These are phyloP conservation scores for Leptinotarsa lineolata DNA, from an alignment of 1,140 invertebrate species.

Conservation along the genomic window DNA sequence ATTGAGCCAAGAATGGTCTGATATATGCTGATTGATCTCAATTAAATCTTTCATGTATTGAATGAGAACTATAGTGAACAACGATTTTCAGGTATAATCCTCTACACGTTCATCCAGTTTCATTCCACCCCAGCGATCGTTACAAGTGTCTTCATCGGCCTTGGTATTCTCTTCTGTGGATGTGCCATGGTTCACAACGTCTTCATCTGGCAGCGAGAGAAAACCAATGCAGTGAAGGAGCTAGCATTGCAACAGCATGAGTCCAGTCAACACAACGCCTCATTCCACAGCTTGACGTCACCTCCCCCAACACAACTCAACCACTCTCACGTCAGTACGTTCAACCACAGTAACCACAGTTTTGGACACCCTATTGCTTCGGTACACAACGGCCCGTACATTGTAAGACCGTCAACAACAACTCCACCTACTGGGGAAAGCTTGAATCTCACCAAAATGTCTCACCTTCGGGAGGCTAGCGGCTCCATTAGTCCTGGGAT, in stretches of 20 bases:
- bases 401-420: slow-evolving; percentile 58
- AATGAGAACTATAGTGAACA: slow-evolving; percentile 26
- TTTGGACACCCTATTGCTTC: slow-evolving; percentile 47
- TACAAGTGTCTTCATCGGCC: slow-evolving; percentile 83
- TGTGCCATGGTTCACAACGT: slow-evolving; percentile 93
- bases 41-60: slow-evolving; percentile 26
- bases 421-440: slow-evolving; percentile 59
- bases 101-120: slow-evolving; percentile 91
- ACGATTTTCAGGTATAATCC: slow-evolving; percentile 77
- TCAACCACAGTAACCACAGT: slow-evolving; percentile 44
- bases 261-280: slow-evolving; percentile 51
- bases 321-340: slow-evolving; percentile 50
- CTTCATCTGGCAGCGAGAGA: slow-evolving; percentile 90
- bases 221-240: slow-evolving; percentile 64
- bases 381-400: slow-evolving; percentile 51
- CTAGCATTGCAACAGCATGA: slow-evolving; percentile 52
- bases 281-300: slow-evolving; percentile 47
- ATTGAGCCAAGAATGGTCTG: too few species aligned
- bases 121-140: slow-evolving; percentile 89
- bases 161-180: slow-evolving; percentile 89
- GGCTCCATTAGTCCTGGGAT: slow-evolving; percentile 68
- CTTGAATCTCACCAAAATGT: slow-evolving; percentile 50
- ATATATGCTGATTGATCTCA: too few species aligned
- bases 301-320: slow-evolving; percentile 44
- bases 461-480: slow-evolving; percentile 61